Evolutionary conservation across 2,113 vertebrate genomes (phyloP).

Genomic region (Halichoeres trimaculatus): DNA sequence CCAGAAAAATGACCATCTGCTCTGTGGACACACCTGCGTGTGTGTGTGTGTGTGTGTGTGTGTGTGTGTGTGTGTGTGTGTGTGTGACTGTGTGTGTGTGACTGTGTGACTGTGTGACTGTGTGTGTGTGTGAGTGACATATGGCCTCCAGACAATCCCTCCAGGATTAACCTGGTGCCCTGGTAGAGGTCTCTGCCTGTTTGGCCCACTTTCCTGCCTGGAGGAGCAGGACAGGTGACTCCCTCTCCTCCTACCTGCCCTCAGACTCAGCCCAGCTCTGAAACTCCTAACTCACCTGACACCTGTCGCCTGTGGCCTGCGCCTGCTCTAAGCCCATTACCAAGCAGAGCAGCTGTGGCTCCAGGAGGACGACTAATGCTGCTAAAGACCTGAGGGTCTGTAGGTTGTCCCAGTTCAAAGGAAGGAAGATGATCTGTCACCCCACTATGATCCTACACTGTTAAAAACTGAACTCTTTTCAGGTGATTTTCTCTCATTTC

Average conservation of each 20-base stretch:
- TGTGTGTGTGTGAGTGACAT: constrained; percentile 26
- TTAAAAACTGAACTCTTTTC: too few relatives aligned
- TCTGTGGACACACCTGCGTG: constrained; percentile 8
- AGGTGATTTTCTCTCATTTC: too few relatives aligned
- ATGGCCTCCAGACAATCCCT: constrained; percentile 69
- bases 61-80: neutral
- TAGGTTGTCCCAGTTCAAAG: constrained; percentile 5
- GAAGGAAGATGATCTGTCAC: neutral
- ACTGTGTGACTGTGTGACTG: neutral
- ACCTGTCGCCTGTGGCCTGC: constrained; percentile 13
- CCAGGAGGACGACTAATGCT: constrained; percentile 3
- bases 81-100: constrained; percentile 3
- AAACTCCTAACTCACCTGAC: neutral
- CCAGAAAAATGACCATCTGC: constrained; percentile 24
- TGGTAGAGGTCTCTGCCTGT: constrained; percentile 38
- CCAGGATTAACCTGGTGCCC: constrained; percentile 67
- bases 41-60: neutral
- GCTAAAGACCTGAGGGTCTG: neutral
- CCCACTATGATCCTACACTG: too few relatives aligned
- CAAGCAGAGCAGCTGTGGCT: constrained; percentile 16
- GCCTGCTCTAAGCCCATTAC: constrained; percentile 30
- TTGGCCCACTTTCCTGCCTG: constrained; percentile 29
- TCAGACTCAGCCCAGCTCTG: constrained; percentile 8
- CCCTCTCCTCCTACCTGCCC: constrained; percentile 1
- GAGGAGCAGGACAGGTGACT: constrained; percentile 27